Base-by-base conservation (phyloP, 2,888 invertebrate species). In the Eilema depressum region DNA sequence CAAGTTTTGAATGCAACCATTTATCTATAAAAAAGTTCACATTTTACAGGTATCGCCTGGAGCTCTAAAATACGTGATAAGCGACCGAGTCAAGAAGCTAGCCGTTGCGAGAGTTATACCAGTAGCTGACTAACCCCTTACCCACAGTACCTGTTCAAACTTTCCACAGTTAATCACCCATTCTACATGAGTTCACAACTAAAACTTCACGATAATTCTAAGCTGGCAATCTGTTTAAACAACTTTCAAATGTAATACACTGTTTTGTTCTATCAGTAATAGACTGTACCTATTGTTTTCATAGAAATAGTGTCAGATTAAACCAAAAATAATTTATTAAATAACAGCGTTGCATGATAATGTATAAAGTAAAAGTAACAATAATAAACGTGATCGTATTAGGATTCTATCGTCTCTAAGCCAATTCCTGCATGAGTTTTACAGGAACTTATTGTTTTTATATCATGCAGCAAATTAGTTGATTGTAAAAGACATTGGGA, bases 61-160 rank as follows among this genome's bases (percentile, higher is more conserved):
- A 2, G 95, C 95, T 8, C 83, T 95, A 11, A 91, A 89, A 68
- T 96, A 95, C 81, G 82, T 86, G 0, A 88, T 93, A 84, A 78
- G 94, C 3, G 95, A 94, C 12, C 78, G 95, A 81, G 79, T 89
- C 1, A 90, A 89, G 81, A 90, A 91, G 86, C 88, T 95, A 85
- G 91, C 95, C 73, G 82, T 81, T 83, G 89, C 89, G 73, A 93
- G 90, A 88, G 85, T 79, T 81, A 79, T 91, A 80, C 89, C 83
- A 17, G 75, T 67, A 14, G 2, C 41, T 5, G 77, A 76, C 63
- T 69, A 65, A 64, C 28, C 47, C 26, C 11, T 33, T 30, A 59
- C 63, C 47, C 30, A 25, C 53, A 26, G 23, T 20, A 20, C n/a
- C 53, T 53, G 20, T 53, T 53, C 20, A n/a, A 0, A 5, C 53